Evolutionary conservation across 2,113 vertebrate species (phyloP), one percentile per base, ranked within the genome.

Genomic region (Epinephelus fuscoguttatus): DNA sequence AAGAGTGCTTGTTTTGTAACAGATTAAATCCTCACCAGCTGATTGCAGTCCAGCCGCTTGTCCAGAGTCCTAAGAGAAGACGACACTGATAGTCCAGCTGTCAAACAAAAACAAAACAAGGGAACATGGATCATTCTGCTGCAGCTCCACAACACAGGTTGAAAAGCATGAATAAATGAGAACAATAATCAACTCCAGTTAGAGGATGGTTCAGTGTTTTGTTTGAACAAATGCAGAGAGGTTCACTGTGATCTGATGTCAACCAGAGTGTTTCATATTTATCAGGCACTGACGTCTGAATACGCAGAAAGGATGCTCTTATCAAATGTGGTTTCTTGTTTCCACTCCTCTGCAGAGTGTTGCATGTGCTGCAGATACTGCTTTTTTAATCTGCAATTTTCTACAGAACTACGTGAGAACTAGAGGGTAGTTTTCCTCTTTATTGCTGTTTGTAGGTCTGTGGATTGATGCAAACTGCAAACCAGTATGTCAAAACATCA

Each of bases 1-100:
- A 21, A 13, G 7, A 68, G 13, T 12, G 15, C 6, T 23, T 57
- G 6, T 67, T 9, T 27, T 30, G 0, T 50, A n/a, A 52, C 4
- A 40, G 9, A 53, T 2, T 33, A 1, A 79, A 70, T 57, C 10
- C 82, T 90, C 56, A 95, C 95, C 80, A 6, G 6, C 33, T 92
- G 92, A 19, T 37, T 88, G 84, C 93, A 95, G 84, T 91, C 23
- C 13, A 71, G 10, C 2, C 1, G 57, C 25, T 72, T 17, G 30
- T 91, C 60, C 37, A 94, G 42, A 56, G 85, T 74, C 84, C 83
- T 61, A 12, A 94, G 87, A 71, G 79, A 62, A 27, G 82, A 77
- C 0, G 7, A 84, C 10, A n/a, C 19, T 23, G 30, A 10, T 3
- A 89, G 25, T 30, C 37, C 53, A 50, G 74, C 27, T 57, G 63